Percentiles rank a stretch among this genome's conserved stretches.
Evolutionary conservation across 2,888 invertebrate species (phyloP).

Genomic region (Odontothrips loti): DNA sequence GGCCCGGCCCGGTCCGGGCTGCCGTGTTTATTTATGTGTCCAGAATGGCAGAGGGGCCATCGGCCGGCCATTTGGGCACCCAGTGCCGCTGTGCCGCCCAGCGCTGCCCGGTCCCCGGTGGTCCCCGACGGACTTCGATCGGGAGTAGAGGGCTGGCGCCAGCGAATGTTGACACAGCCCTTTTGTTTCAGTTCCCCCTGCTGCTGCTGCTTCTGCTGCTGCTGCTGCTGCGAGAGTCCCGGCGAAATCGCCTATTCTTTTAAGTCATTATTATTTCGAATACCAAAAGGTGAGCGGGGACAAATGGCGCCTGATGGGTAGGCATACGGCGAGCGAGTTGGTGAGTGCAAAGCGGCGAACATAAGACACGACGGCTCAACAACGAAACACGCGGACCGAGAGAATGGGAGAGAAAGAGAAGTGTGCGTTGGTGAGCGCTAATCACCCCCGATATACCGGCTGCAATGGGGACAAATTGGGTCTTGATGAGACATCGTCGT

Average conservation of each 20-base stretch:
- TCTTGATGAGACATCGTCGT: background rate
- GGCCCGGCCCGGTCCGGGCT: background rate
- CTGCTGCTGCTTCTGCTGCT: too few species aligned
- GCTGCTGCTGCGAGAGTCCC: too few species aligned
- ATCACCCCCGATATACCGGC: constrained; percentile 11
- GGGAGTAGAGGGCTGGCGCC: background rate
- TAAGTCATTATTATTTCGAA: too few species aligned
- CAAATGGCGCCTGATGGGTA: too few species aligned
- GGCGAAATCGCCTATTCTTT: too few species aligned
- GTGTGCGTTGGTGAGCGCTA: background rate
- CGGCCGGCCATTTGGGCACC: background rate
- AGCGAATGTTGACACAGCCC: background rate
- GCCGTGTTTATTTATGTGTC: constrained; percentile 17
- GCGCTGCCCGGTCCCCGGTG: background rate
- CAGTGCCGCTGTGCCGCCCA: background rate
- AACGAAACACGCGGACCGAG: background rate
- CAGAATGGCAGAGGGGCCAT: background rate
- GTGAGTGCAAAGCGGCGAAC: too few species aligned
- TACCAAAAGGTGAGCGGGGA: too few species aligned
- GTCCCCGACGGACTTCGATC: too few species aligned
- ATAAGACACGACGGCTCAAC: too few species aligned
- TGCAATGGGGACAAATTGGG: constrained; percentile 22
- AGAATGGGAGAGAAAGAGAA: background rate
- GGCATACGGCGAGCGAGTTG: too few species aligned
- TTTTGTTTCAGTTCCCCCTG: background rate